Percentiles rank a stretch among this genome's conserved stretches.
Evolutionary conservation across 2,888 invertebrate genomes (phyloP).

Genomic region (Miltochrista miniata): DNA sequence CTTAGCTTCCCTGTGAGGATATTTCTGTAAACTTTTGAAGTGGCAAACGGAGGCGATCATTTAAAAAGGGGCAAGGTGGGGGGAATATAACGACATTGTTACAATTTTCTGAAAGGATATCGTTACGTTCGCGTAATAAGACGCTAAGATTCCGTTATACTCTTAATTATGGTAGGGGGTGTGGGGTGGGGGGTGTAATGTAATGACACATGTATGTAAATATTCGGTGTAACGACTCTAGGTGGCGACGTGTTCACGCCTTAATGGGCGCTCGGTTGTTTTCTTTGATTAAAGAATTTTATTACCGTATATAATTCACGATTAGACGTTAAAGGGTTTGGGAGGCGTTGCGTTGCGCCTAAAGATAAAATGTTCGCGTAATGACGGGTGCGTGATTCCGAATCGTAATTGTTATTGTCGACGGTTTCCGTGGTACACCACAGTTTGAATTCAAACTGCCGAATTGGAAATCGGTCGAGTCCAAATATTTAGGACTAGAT

Average conservation of each 20-base stretch:
- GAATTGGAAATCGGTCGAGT: constrained; percentile 27
- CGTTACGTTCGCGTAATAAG: constrained; percentile 82
- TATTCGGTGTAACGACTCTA: constrained; percentile 77
- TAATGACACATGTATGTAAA: constrained; percentile 84
- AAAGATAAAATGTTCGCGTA: constrained; percentile 76
- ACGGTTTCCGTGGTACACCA: constrained; percentile 32
- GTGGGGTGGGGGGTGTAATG: constrained; percentile 46
- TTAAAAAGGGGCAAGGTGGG: constrained; percentile 54
- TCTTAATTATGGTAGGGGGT: constrained; percentile 75
- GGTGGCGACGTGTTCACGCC: constrained; percentile 79
- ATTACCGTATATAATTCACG: constrained; percentile 82
- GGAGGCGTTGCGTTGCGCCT: constrained; percentile 57
- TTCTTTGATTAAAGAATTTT: constrained; percentile 85
- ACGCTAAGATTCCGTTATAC: constrained; percentile 83
- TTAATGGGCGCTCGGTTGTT: constrained; percentile 80
- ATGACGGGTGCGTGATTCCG: constrained; percentile 79
- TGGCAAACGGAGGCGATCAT: constrained; percentile 70
- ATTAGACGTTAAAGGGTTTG: constrained; percentile 80
- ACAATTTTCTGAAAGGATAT: constrained; percentile 83
- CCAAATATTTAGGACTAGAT: constrained; percentile 20
- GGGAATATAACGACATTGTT: constrained; percentile 70
- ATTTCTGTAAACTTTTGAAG: constrained; percentile 65
- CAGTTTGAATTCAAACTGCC: constrained; percentile 42
- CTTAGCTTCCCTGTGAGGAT: constrained; percentile 60
- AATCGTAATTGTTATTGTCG: constrained; percentile 77